These are phyloP conservation scores for Pseudolaguvia tuberculata DNA, from an alignment of 2,113 vertebrate genomes.

Conservation along the genomic window DNA sequence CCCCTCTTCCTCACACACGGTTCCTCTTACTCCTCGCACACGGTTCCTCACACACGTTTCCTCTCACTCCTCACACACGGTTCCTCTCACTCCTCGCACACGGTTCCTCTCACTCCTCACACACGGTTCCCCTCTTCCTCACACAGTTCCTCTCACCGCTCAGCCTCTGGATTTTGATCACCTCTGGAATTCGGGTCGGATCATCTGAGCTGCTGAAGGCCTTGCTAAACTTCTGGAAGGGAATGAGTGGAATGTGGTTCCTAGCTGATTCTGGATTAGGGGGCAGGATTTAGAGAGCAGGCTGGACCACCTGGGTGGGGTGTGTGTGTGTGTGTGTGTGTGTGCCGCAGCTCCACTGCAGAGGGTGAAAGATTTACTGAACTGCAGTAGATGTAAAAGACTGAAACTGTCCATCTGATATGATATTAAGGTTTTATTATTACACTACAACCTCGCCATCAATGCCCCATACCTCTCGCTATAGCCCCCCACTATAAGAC, in stretches of 20 bases:
- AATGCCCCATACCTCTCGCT: too few relatives aligned
- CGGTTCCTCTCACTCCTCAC: too few relatives aligned
- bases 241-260: slow-evolving; percentile 33
- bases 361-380: neutral
- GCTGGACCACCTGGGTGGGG: slow-evolving; percentile 27
- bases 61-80: too few relatives aligned
- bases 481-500: too few relatives aligned
- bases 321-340: slow-evolving; percentile 11
- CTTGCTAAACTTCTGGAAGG: slow-evolving; percentile 1
- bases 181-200: too few relatives aligned
- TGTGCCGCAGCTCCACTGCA: neutral
- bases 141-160: neutral
- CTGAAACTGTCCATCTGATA: neutral
- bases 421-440: neutral
- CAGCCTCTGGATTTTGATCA: neutral
- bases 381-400: neutral
- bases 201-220: neutral
- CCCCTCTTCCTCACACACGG: too few relatives aligned
- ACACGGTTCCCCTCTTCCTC: neutral
- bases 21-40: too few relatives aligned
- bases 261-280: slow-evolving; percentile 23
- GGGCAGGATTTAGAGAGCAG: slow-evolving; percentile 19
- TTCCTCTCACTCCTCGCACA: too few relatives aligned
- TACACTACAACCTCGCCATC: too few relatives aligned
- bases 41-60: too few relatives aligned